These are phyloP conservation scores for Halichoerus grypus DNA, from an alignment of 2,113 vertebrate species.

Conservation along the genomic window DNA sequence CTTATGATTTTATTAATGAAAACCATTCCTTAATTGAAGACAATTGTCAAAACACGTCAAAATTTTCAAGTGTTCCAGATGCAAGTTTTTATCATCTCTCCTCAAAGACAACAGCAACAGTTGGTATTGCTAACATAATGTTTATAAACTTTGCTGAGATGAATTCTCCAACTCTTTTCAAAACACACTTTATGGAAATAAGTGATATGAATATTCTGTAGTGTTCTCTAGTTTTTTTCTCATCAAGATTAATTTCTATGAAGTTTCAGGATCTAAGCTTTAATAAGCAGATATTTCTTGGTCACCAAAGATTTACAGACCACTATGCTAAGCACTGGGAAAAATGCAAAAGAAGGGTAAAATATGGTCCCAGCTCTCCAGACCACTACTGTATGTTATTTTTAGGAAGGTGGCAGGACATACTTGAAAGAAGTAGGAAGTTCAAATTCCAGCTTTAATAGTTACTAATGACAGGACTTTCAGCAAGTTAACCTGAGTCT, in stretches of 20 bases:
- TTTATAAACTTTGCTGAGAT: background rate
- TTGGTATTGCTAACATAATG: background rate
- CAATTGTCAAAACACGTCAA: background rate
- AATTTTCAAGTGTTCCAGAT: background rate
- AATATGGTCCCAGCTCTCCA: background rate
- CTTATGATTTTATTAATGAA: conserved; percentile 14
- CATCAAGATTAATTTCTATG: background rate
- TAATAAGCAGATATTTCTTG: conserved; percentile 5
- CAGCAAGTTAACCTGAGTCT: background rate
- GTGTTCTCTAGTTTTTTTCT: background rate
- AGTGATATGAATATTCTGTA: background rate
- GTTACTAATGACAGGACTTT: background rate
- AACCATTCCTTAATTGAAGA: background rate
- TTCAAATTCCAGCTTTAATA: background rate
- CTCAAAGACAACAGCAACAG: background rate
- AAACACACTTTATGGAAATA: background rate
- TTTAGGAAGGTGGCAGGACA: background rate
- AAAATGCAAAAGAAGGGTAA: background rate
- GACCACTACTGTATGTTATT: background rate
- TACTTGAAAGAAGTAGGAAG: background rate
- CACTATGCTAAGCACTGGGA: background rate
- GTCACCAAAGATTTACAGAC: background rate
- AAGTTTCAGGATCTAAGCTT: background rate
- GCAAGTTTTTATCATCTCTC: background rate
- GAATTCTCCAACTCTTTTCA: background rate